A percentile compares a stretch with the other conserved stretches of the same genome.
Conservation (phyloP, 2,888 invertebrate genomes). For the Noctua pronuba region DNA sequence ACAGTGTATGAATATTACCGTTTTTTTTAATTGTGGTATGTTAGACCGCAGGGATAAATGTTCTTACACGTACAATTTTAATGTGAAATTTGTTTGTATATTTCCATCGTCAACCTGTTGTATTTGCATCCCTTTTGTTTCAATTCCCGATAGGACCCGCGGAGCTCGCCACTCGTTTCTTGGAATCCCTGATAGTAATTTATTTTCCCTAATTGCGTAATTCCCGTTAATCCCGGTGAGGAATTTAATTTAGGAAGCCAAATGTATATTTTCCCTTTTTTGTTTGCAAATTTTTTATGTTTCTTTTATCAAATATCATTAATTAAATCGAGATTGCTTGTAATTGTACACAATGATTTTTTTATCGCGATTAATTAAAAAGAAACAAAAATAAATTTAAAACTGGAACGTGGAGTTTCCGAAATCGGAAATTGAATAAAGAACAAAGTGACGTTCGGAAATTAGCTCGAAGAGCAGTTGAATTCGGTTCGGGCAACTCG, state of each 20-base stretch:
- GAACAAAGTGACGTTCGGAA: constrained; percentile 90
- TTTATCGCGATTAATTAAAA: constrained; percentile 70
- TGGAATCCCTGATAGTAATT: constrained; percentile 78
- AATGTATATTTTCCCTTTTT: constrained; percentile 66
- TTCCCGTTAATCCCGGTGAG: constrained; percentile 80
- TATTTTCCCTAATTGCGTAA: constrained; percentile 84
- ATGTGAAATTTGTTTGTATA: constrained; percentile 9
- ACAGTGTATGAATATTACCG: constrained; percentile 21
- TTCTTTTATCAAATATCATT: constrained; percentile 69
- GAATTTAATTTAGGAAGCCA: constrained; percentile 78
- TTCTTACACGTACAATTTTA: constrained; percentile 23
- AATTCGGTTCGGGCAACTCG: constrained; percentile 81
- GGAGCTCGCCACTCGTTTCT: constrained; percentile 65
- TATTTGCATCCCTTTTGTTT: constrained; percentile 49
- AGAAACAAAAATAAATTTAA: constrained; percentile 71
- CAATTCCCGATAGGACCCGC: constrained; percentile 65
- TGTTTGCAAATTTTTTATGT: constrained; percentile 64
- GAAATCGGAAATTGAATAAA: constrained; percentile 90
- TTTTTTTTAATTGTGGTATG: constrained; percentile 27
- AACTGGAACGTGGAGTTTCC: constrained; percentile 79
- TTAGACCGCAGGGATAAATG: constrained; percentile 9
- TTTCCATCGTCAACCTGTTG: constrained; percentile 40
- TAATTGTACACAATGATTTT: constrained; percentile 63
- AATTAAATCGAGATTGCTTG: constrained; percentile 73
- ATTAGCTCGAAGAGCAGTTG: constrained; percentile 88